phyloP scores from a whole-genome alignment of 1,140 invertebrate genomes.

The Brachionus rotundiformis region DNA sequence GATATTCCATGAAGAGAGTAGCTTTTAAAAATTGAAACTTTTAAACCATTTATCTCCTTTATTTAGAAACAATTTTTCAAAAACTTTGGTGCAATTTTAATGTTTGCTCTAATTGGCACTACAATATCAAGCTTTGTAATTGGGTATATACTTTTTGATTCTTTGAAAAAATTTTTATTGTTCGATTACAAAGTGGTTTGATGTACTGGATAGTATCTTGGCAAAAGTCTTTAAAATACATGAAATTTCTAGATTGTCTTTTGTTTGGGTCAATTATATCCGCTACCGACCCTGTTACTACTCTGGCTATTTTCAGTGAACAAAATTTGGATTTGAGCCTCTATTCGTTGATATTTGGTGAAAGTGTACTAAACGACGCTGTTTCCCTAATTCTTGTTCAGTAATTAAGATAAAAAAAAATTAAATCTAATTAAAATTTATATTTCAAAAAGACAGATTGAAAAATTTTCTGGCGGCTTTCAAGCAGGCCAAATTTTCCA shows the following conservation, averaged over 20 bases:
- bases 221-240: conserved; percentile 71
- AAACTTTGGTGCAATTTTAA: conserved; percentile 78
- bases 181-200: conserved; percentile 11
- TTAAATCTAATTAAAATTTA: no score
- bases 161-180: background rate
- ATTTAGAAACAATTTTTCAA: conserved; percentile 84
- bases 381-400: conserved; percentile 92
- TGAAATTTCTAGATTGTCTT: conserved; percentile 68
- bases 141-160: background rate
- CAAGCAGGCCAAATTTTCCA: conserved; percentile 59
- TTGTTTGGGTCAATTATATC: conserved; percentile 73
- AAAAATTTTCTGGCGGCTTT: conserved; percentile 76
- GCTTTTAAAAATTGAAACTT: conserved; percentile 44
- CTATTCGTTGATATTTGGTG: conserved; percentile 96
- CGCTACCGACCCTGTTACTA: conserved; percentile 89
- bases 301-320: conserved; percentile 90
- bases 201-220: conserved; percentile 51
- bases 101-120: conserved; percentile 80
- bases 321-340: conserved; percentile 94
- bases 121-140: conserved; percentile 76
- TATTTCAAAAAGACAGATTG: conserved; percentile 76
- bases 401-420: no score
- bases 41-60: background rate
- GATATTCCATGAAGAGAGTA: conserved; percentile 90
- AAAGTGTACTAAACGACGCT: conserved; percentile 97